Evolutionary conservation across 2,113 vertebrate species (phyloP), one percentile per base, ranked within the genome.

Genomic region (Chloropsis cyanopogon): DNA sequence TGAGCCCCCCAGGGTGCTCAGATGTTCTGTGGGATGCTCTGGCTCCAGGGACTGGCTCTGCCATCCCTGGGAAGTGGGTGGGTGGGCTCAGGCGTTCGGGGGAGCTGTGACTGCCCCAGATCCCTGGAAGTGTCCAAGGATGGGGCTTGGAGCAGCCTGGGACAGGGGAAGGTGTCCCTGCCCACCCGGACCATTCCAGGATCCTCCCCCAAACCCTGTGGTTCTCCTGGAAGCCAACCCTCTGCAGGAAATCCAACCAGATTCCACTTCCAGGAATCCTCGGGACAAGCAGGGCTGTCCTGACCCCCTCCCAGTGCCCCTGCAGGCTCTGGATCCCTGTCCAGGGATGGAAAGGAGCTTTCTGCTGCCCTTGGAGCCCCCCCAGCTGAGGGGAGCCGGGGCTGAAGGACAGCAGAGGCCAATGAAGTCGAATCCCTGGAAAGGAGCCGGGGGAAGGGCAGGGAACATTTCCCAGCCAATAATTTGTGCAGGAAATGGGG

Each of bases 291-390:
- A 56, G 81, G 0, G 12, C 5, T 2, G 10, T 18, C 41, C 57
- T 31, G 5, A 3, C 6, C 21, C 50, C 46, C 5, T 11, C 54
- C 76, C 39, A 2, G 7, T 26, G 39, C 35, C 41, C 52, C 11
- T 47, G 10, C 12, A 23, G 46, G 41, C 76, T 65, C 60, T 5
- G 22, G 29, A 2, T 23, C 2, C 3, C 3, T 16, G 44, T 3
- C 23, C 35, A 2, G 0, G 2, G 20, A 0, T 2, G 12, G 16
- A 10, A 9, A 22, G 3, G 49, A 60, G 42, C 2, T 23, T 5
- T 3, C n/a, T 3, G 5, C 35, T 50, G 66, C 63, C 26, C 8
- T 13, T 41, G 5, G 49, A 35, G 3, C 46, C 13, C 33, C n/a
- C 23, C 7, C 14, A 17, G 11, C 2, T 0, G 18, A 7, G 37